Evolutionary conservation across 2,113 vertebrate species (phyloP).

Genomic region (Sinocyclocheilus maitianheensis): DNA sequence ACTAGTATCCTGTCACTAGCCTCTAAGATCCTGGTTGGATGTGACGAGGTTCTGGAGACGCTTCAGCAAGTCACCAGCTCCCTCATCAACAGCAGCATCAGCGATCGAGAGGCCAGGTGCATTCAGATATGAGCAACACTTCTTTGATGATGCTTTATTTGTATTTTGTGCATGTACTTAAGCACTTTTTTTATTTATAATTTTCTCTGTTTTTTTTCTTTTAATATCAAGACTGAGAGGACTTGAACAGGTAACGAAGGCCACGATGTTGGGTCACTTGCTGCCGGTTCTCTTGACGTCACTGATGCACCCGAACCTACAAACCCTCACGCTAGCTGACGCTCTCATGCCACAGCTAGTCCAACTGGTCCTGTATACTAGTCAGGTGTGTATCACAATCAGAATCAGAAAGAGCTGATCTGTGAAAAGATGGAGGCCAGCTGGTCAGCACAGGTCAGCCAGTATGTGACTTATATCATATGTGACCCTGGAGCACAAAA

Average conservation of each 20-base stretch:
- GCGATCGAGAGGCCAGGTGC: constrained; percentile 90
- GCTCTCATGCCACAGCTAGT: constrained; percentile 97
- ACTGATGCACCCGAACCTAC: constrained; percentile 96
- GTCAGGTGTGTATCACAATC: constrained; percentile 79
- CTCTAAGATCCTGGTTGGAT: constrained; percentile 93
- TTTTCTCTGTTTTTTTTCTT: background rate
- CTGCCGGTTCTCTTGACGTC: constrained; percentile 93
- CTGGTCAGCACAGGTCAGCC: no score
- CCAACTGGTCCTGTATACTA: constrained; percentile 96
- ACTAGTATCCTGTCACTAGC: constrained; percentile 92
- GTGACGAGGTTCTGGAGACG: constrained; percentile 96
- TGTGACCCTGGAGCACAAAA: no score
- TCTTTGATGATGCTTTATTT: background rate
- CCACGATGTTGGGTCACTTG: constrained; percentile 95
- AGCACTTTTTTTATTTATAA: background rate
- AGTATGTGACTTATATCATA: no score
- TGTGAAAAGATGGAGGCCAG: no score
- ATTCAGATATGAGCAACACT: background rate
- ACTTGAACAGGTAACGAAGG: constrained; percentile 95
- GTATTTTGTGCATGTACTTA: background rate
- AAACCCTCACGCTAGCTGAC: constrained; percentile 92
- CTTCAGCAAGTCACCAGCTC: constrained; percentile 94
- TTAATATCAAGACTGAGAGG: constrained; percentile 86
- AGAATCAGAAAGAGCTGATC: no score
- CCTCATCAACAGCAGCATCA: constrained; percentile 90